Evolutionary conservation across 2,888 invertebrate species (phyloP), one percentile per base, ranked within the genome.

Genomic region (Eumerus sabulonum): DNA sequence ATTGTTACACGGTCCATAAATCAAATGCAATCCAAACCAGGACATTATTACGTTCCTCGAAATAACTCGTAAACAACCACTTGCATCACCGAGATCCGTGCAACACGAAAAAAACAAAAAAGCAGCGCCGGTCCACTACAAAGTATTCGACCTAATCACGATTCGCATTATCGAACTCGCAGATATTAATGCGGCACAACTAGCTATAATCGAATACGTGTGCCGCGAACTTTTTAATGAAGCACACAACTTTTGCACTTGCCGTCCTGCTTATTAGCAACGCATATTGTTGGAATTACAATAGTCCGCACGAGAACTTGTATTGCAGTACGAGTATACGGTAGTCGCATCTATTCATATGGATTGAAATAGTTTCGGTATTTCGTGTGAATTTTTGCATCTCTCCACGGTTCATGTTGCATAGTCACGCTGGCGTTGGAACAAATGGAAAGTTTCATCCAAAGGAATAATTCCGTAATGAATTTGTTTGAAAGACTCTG

Each of bases 401-500:
- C 27, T 27, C 27, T 27, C 27, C 27, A 4, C 7, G 27, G 27
- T 19, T 27, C 48, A 19, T 47, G 47, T 12, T 19, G 5, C 17
- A 13, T 12, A n/a, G n/a, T n/a, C n/a, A 3, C 35, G 19, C 36
- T n/a, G 36, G 36, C 17, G 17, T 9, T 17, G 40, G 19, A 54
- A 54, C 40, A 54, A 54, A 40, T 54, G 40, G 53, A n/a, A 38
- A 53, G n/a, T 53, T 53, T 53, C 54, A 54, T 40, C 40, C 40
- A 27, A 18, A 18, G 18, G 13, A 60, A 48, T 50, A 27, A 38
- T 47, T 48, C 17, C 19, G 45, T 16, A 45, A 1, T 48, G 36
- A 48, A 36, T 48, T 60, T 60, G 60, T 60, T 60, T 60, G 60
- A 60, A 60, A 60, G 40, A 38, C 19, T 7, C 1, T 60, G 60